These are phyloP conservation scores for Marmota flaviventris DNA, from an alignment of 2,113 vertebrate species.

Conservation along the genomic window DNA sequence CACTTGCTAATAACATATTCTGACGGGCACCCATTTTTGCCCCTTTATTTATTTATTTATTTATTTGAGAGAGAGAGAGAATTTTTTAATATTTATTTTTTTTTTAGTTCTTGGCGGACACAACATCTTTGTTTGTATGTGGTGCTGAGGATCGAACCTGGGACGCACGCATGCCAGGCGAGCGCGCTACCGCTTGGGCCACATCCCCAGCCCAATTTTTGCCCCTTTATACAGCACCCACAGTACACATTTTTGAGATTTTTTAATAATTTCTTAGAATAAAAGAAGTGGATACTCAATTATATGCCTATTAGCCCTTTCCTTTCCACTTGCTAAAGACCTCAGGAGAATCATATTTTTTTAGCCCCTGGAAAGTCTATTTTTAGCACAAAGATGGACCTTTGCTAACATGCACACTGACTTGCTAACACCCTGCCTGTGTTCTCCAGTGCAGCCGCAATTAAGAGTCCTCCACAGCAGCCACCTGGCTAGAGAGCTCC, in stretches of 20 bases:
- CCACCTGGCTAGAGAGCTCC: neutral
- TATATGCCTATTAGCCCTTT: fast-evolving
- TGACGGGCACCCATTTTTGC: fast-evolving
- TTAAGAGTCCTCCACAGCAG: no score
- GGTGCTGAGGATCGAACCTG: no score
- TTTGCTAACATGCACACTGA: neutral
- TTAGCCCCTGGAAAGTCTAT: neutral
- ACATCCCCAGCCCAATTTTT: neutral
- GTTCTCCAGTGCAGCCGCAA: no score
- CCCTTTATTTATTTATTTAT: neutral
- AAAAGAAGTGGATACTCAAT: neutral
- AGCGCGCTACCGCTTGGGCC: no score
- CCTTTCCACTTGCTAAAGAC: fast-evolving
- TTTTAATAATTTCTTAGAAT: neutral
- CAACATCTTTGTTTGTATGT: no score
- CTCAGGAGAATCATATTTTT: neutral
- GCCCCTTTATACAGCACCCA: neutral
- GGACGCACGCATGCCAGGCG: no score
- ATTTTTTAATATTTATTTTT: no score
- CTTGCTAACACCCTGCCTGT: fast-evolving
- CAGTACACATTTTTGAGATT: neutral
- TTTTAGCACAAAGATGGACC: neutral
- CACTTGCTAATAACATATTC: fast-evolving
- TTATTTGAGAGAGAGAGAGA: no score
- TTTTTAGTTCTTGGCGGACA: no score